Evolutionary conservation across 2,888 invertebrate genomes (phyloP), one percentile per base, ranked within the genome.

Genomic region (Thysanoteuthis rhombus): DNA sequence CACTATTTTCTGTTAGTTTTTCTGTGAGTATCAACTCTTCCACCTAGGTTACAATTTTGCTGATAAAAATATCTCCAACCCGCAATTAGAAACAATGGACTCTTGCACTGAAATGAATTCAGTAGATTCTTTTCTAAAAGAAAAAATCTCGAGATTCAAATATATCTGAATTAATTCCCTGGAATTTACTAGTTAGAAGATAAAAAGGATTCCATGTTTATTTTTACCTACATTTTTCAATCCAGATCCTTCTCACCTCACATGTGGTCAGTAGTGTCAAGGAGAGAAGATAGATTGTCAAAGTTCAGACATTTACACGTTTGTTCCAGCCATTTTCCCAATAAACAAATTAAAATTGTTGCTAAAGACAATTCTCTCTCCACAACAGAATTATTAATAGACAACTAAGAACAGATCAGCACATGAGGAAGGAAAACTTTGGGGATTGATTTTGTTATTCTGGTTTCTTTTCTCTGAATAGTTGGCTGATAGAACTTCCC

Each of bases 181-280:
- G n/a, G n/a, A n/a, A n/a, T n/a, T n/a, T n/a, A n/a, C n/a, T n/a
- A n/a, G n/a, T 36, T n/a, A 52, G 2, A 22, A 75, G 8, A 32
- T 25, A 10, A 75, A 92, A 92, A 39, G 39, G 32, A 45, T 92
- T 92, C 92, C 40, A 45, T 42, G 42, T 45, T 45, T 92, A 40
- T 92, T 92, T 92, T n/a, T 39, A 40, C 42, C n/a, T 45, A 92
- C 92, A 92, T 92, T 92, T 92, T 92, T 40, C 42, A 92, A 45
- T 92, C 92, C 92, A 92, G 25, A 45, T 42, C 42, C 32, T 75
- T 75, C 75, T 75, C 75, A 75, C 75, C 75, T 75, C n/a, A 75
- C 16, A 75, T 75, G 10, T 75, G n/a, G 75, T 75, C n/a, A 75
- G 19, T 75, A 75, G 19, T 52, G 52, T 52, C 52, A 52, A 52